These are phyloP conservation scores for Drosophila cardini DNA, from an alignment of 1,140 invertebrate species.

Conservation along the genomic window DNA sequence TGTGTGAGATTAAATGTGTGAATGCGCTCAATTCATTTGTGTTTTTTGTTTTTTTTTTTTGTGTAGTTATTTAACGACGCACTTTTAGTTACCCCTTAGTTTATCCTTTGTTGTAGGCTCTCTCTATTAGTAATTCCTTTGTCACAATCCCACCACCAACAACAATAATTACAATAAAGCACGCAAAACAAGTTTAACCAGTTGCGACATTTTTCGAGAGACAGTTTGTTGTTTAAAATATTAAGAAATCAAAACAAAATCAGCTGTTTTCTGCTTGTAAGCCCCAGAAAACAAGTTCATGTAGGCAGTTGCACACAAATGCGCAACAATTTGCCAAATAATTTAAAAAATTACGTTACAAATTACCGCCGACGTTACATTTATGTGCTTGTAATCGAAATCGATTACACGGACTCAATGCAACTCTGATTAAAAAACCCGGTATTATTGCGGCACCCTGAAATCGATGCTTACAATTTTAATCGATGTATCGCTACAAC, in stretches of 20 bases:
- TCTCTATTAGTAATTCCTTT: conserved; percentile 33
- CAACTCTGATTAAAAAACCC: neutral
- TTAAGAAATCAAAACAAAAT: conserved; percentile 29
- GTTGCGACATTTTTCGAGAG: conserved; percentile 44
- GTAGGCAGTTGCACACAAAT: neutral
- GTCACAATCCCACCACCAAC: conserved; percentile 25
- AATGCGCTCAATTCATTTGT: conserved; percentile 24
- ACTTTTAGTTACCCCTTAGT: conserved; percentile 7
- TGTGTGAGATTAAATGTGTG: conserved; percentile 3
- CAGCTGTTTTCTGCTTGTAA: conserved; percentile 30
- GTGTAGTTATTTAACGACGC: conserved; percentile 24
- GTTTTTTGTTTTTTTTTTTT: conserved; percentile 20
- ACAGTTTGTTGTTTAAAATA: neutral
- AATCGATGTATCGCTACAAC: neutral
- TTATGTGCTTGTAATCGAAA: neutral
- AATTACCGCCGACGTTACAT: conserved; percentile 1
- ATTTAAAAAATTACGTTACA: neutral
- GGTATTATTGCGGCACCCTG: too few species aligned
- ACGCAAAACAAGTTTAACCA: conserved; percentile 56
- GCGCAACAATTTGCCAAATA: neutral
- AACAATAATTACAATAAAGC: conserved; percentile 31
- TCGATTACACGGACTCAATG: neutral
- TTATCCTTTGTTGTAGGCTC: neutral
- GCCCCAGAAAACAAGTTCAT: neutral
- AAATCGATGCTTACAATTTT: too few species aligned